Conservation (phyloP, 2,888 invertebrate genomes). For the Patella depressa region DNA sequence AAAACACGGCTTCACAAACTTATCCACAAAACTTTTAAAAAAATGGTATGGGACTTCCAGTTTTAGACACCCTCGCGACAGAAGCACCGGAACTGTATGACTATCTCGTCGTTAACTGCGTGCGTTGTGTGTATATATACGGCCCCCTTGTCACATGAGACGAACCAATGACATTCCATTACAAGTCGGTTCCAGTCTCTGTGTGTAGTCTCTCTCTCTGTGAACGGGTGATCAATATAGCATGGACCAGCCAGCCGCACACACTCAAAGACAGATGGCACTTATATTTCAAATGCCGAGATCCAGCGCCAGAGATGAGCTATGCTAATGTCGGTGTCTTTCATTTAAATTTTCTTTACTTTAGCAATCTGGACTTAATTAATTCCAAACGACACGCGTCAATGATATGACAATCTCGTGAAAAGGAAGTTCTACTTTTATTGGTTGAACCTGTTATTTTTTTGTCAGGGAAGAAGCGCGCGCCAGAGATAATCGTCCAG, state of each 20-base stretch:
- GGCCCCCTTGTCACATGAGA: slow-evolving; percentile 26
- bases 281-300: slow-evolving; percentile 17
- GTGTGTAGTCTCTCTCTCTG: background rate
- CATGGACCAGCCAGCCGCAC: background rate
- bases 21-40: no score
- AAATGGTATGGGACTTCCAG: no score
- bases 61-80: no score
- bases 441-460: no score
- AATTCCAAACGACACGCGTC: slow-evolving; percentile 28
- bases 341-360: slow-evolving; percentile 34
- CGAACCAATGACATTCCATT: slow-evolving; percentile 31
- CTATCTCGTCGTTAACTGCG: background rate
- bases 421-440: no score
- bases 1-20: background rate
- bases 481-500: no score
- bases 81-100: background rate
- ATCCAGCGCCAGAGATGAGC: background rate
- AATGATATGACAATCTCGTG: background rate
- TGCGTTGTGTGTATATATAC: background rate
- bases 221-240: slow-evolving; percentile 5
- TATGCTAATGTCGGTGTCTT: slow-evolving; percentile 20
- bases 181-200: background rate
- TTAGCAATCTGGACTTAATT: slow-evolving; percentile 28
- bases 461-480: no score
- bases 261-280: slow-evolving; percentile 32